Conservation (phyloP, 2,797 vertebrate species). For the Silurus lanzhouensis region DNA sequence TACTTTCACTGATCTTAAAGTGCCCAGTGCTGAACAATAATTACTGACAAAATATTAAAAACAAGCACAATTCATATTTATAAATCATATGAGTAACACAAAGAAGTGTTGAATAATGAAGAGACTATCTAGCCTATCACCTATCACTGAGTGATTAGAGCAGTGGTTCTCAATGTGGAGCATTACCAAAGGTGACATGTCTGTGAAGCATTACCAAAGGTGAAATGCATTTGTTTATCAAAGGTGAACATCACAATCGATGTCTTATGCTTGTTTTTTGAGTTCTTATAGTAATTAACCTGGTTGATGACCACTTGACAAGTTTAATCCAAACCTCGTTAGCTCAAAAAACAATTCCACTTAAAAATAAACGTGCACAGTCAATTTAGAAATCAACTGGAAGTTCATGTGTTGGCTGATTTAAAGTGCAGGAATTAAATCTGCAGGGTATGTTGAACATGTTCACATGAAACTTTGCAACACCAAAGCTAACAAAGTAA, state of each 20-base stretch:
- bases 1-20: too few species aligned
- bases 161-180: neutral
- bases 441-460: too few species aligned
- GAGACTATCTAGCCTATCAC: neutral
- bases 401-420: neutral
- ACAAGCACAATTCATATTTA: neutral
- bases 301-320: neutral
- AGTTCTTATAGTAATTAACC: neutral
- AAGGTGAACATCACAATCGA: neutral
- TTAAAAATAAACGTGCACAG: neutral
- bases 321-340: neutral
- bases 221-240: neutral
- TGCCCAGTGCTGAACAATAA: too few species aligned
- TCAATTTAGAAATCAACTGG: neutral
- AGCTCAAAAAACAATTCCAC: neutral
- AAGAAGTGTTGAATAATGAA: neutral
- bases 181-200: neutral
- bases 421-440: neutral
- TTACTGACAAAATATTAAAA: neutral
- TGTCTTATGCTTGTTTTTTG: neutral
- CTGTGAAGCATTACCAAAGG: neutral
- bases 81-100: neutral
- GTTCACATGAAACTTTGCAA: neutral
- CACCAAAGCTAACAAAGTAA: neutral
- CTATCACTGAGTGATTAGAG: neutral